A percentile compares a stretch with the other conserved stretches of the same genome.
phyloP scores from a whole-genome alignment of 1,140 invertebrate species.

The Pomacea maculata region DNA sequence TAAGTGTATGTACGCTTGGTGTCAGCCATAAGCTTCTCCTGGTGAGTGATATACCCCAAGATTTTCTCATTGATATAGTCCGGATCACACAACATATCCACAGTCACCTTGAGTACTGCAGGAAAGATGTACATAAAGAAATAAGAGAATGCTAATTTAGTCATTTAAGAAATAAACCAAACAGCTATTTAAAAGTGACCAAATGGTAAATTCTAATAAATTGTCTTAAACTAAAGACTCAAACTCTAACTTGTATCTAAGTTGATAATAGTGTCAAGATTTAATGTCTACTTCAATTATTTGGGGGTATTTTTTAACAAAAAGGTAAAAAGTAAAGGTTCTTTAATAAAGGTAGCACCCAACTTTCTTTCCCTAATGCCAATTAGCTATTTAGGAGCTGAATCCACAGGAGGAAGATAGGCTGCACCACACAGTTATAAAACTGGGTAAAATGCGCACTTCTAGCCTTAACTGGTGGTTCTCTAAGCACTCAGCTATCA shows the following conservation, averaged over 20 bases:
- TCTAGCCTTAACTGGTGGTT: no score
- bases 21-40: slow-evolving; percentile 78
- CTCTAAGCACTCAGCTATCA: no score
- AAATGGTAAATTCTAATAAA: neutral
- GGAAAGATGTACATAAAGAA: slow-evolving; percentile 7
- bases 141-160: neutral
- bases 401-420: no score
- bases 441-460: no score
- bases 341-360: no score
- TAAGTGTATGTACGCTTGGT: slow-evolving; percentile 85
- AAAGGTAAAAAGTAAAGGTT: no score
- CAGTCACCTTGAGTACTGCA: slow-evolving; percentile 83
- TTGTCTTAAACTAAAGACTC: neutral
- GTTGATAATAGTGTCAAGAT: neutral
- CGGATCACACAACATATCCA: slow-evolving; percentile 86
- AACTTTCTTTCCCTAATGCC: no score
- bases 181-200: neutral
- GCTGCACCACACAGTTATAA: no score
- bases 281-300: neutral
- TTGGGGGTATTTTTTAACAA: no score
- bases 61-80: slow-evolving; percentile 92
- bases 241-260: neutral
- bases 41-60: slow-evolving; percentile 79
- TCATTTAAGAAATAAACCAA: neutral
- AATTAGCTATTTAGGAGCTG: no score